Evolutionary conservation across 2,797 vertebrate genomes (phyloP).

Genomic region (Naso thynnoides): DNA sequence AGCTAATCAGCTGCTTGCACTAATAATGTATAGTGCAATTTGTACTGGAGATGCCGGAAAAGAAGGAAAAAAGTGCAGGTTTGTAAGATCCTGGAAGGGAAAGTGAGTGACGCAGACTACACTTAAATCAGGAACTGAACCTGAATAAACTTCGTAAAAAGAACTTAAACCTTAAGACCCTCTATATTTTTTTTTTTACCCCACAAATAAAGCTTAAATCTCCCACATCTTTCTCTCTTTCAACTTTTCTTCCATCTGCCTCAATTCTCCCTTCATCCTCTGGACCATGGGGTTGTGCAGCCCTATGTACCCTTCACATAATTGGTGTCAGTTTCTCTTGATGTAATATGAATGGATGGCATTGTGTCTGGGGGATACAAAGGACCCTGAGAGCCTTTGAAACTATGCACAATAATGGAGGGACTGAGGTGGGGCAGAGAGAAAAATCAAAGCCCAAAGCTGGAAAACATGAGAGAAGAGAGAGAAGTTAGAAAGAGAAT

Average conservation of each 20-base stretch:
- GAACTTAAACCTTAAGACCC: slow-evolving; percentile 16
- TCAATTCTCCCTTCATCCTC: slow-evolving; percentile 52
- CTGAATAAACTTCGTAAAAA: too few species aligned
- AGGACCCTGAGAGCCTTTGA: slow-evolving; percentile 60
- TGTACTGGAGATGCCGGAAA: background rate
- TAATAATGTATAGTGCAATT: background rate
- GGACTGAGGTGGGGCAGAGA: slow-evolving; percentile 39
- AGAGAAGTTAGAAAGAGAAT: slow-evolving; percentile 23
- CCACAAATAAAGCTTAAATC: slow-evolving; percentile 25
- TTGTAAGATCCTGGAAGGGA: too few species aligned
- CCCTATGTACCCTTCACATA: slow-evolving; percentile 67
- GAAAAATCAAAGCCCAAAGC: slow-evolving; percentile 58
- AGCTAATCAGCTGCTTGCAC: background rate
- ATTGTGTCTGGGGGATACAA: slow-evolving; percentile 75
- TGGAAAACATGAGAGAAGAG: slow-evolving; percentile 17
- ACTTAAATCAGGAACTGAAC: too few species aligned
- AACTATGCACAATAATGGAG: slow-evolving; percentile 51
- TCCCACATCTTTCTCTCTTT: slow-evolving; percentile 36
- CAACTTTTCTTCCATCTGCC: slow-evolving; percentile 26
- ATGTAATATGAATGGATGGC: slow-evolving; percentile 78
- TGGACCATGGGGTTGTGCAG: slow-evolving; percentile 57
- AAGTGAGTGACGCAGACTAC: too few species aligned
- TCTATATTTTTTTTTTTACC: slow-evolving; percentile 24
- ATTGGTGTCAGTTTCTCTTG: slow-evolving; percentile 73
- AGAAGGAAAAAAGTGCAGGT: background rate